Percentiles rank a stretch among this genome's conserved stretches.
Evolutionary conservation across 2,888 invertebrate species (phyloP).

Genomic region (Campopleginae sp.): DNA sequence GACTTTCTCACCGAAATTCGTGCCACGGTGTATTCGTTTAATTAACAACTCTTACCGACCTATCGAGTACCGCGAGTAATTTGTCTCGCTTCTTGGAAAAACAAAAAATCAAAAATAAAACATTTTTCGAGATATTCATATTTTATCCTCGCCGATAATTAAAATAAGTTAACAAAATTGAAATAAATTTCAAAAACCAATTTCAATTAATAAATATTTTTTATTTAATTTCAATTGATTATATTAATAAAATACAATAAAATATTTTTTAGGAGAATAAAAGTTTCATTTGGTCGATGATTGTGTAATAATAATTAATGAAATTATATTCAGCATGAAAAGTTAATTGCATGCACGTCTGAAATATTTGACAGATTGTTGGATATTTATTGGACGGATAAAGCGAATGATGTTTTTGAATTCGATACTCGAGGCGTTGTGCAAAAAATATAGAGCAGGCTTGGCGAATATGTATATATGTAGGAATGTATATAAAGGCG

Average conservation of each 20-base stretch:
- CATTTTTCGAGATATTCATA: background rate
- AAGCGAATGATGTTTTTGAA: background rate
- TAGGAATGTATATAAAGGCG: slow-evolving; percentile 40
- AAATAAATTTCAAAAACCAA: too few relatives aligned
- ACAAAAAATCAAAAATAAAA: background rate
- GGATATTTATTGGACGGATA: background rate
- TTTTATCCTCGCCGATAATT: background rate
- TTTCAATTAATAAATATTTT: background rate
- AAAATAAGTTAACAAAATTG: too few relatives aligned
- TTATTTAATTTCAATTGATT: too few relatives aligned
- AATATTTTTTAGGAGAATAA: too few relatives aligned
- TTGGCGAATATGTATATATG: background rate
- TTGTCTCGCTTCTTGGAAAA: background rate
- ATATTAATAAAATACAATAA: too few relatives aligned
- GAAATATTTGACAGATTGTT: background rate
- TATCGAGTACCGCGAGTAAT: background rate
- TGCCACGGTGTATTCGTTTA: slow-evolving; percentile 28
- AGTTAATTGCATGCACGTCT: too few relatives aligned
- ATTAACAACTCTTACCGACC: slow-evolving; percentile 12
- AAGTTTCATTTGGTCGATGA: too few relatives aligned
- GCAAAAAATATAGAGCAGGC: slow-evolving; percentile 24
- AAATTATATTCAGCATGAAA: too few relatives aligned
- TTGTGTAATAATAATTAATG: too few relatives aligned
- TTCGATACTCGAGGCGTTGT: slow-evolving; percentile 5
- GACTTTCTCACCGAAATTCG: slow-evolving; percentile 25